These are phyloP conservation scores for Artibeus lituratus DNA, from an alignment of 2,797 vertebrate genomes.

Conservation along the genomic window DNA sequence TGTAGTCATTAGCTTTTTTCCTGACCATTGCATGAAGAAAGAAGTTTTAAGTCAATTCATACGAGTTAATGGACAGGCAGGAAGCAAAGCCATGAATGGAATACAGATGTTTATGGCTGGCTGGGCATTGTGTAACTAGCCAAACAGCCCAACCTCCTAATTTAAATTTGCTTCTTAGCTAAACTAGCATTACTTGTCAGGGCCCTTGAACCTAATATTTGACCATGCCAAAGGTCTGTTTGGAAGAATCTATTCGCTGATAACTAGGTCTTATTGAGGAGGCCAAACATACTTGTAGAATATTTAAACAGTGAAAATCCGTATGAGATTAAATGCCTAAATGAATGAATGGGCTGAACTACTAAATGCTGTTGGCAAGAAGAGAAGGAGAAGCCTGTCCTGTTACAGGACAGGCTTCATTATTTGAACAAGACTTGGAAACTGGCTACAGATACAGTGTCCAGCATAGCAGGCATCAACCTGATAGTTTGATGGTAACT, in stretches of 20 bases:
- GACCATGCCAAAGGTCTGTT: background rate
- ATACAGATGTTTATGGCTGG: background rate
- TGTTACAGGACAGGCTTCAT: background rate
- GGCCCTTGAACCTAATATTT: background rate
- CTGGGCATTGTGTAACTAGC: background rate
- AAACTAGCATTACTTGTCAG: background rate
- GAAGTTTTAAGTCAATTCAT: background rate
- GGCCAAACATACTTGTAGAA: background rate
- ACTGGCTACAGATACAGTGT: background rate
- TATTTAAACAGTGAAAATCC: slow-evolving; percentile 15
- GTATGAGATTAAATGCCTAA: background rate
- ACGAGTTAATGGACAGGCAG: background rate
- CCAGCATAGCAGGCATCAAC: background rate
- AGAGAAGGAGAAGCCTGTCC: background rate
- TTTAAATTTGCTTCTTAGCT: slow-evolving; percentile 30
- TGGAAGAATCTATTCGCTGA: slow-evolving; percentile 2
- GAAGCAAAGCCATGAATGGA: background rate
- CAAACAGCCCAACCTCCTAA: background rate
- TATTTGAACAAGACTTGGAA: background rate
- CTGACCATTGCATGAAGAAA: background rate
- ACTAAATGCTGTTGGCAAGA: background rate
- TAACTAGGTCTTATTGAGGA: background rate
- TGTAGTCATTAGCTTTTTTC: background rate
- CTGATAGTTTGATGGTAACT: background rate
- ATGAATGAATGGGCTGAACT: background rate